Evolutionary conservation across 2,797 vertebrate species (phyloP), one percentile per base, ranked within the genome.

Genomic region (Eidolon dupreanum): DNA sequence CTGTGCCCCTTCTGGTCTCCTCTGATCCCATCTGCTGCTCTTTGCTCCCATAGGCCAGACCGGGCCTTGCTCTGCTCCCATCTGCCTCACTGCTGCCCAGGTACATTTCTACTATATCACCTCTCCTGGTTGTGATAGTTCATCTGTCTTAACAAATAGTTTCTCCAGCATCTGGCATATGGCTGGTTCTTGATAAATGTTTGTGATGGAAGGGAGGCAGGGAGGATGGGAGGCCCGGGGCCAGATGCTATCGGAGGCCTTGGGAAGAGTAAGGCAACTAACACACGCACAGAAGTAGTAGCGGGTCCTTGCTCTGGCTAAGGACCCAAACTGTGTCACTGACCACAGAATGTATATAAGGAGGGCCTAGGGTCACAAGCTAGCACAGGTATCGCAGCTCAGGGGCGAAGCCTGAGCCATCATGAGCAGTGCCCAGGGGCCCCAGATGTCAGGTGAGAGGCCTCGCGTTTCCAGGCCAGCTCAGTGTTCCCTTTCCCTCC

Each of bases 391-490:
- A 17, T 19, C 24, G 20, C 26, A 4, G 5, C 0, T 36, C 57
- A 28, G 41, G 65, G 68, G 2, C 6, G 0, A 71, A 5, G 0
- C 43, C 33, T 31, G 84, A 74, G 65, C 65, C 53, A 2, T 28
- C 0, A 0, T 31, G 70, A 68, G n/a, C 55, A 9, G 19, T 3
- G 3, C 46, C 57, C 4, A 1, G 19, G 0, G 2, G 59, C 43
- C 16, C 22, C 8, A 0, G 74, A 33, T 73, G 20, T 36, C 0
- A 0, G 43, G 63, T 1, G 19, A 16, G 36, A 46, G 49, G 41
- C 28, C 20, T 20, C 10, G 0, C 0, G 0, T 3, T 8, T 31
- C 24, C 82, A 41, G 36, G 68, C 6, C 5, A 0, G 86, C 68
- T n/a, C 11, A 7, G 74, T 26, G 16, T 36, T 26, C 22, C 17